Evolutionary conservation across 2,888 invertebrate species (phyloP), one percentile per base, ranked within the genome.

Genomic region (Abrostola triplasia): DNA sequence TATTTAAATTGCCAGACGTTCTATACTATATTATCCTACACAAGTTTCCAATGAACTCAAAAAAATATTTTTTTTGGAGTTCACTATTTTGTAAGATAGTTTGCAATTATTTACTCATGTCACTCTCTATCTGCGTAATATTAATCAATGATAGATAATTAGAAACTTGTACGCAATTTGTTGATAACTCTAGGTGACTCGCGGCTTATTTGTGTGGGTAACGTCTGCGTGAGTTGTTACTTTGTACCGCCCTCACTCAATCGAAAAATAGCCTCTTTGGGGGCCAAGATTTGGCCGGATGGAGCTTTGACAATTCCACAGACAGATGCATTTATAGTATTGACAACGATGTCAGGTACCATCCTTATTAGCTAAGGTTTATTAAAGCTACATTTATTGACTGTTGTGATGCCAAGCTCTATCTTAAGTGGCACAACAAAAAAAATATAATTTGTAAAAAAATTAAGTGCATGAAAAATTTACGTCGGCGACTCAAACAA

Each of bases 231-330:
- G 70, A 51, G 55, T 64, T 70, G 73, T 55, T 67, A 76, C 71
- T 62, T 59, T 63, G 58, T 61, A 83, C 84, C 90, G 86, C 90
- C 91, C 91, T 89, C 89, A 77, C 84, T 88, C 87, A 86, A 76
- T 87, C 88, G 89, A 88, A 85, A 90, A 91, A 90, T 88, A 88
- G 87, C 82, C 87, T 88, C 84, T 90, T 88, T 88, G 83, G 88
- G 90, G 88, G 84, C 84, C 87, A 86, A 88, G 86, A 87, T 87
- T 86, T 82, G 80, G 78, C 87, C 86, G 87, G 88, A 88, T 88
- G 72, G 60, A 71, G 70, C 68, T 72, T 70, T 80, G 83, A 83
- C 76, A 78, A 79, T 64, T 54, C 67, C 77, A 80, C 59, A 83
- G 84, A 84, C 37, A 38, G 35, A 67, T 36, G 35, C 71, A 79